Conservation (phyloP, 2,888 invertebrate species). For the Dexiosoma caninum region DNA sequence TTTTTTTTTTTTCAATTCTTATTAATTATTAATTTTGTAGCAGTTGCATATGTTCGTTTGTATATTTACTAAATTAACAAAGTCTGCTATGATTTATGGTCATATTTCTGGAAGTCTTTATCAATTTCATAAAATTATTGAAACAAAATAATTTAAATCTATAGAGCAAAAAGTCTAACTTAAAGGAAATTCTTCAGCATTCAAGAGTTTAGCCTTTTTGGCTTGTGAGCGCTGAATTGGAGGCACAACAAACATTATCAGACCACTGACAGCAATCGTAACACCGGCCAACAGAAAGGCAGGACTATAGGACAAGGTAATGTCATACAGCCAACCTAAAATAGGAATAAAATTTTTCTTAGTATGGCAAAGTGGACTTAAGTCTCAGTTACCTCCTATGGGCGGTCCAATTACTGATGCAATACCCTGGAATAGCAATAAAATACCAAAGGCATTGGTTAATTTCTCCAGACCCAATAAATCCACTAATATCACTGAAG, state of each 20-base stretch:
- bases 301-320: slow-evolving; percentile 86
- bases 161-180: slow-evolving; percentile 66
- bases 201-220: slow-evolving; percentile 64
- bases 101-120: slow-evolving; percentile 50
- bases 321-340: slow-evolving; percentile 90
- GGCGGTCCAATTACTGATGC: slow-evolving; percentile 96
- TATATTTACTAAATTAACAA: slow-evolving; percentile 10
- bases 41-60: background rate
- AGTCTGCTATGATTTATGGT: slow-evolving; percentile 29
- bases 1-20: too few relatives aligned
- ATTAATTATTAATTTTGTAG: too few relatives aligned
- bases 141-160: background rate
- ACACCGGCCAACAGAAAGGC: slow-evolving; percentile 93
- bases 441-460: slow-evolving; percentile 96
- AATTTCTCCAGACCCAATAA: slow-evolving; percentile 93
- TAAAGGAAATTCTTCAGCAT: slow-evolving; percentile 70
- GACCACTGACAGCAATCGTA: slow-evolving; percentile 90
- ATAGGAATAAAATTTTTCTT: background rate
- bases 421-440: slow-evolving; percentile 94
- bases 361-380: background rate
- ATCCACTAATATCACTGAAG: slow-evolving; percentile 96
- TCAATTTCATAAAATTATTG: background rate
- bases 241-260: slow-evolving; percentile 92
- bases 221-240: slow-evolving; percentile 80
- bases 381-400: slow-evolving; percentile 85